Evolutionary conservation across 2,888 invertebrate species (phyloP).

Genomic region (Ochlodes sylvanus): DNA sequence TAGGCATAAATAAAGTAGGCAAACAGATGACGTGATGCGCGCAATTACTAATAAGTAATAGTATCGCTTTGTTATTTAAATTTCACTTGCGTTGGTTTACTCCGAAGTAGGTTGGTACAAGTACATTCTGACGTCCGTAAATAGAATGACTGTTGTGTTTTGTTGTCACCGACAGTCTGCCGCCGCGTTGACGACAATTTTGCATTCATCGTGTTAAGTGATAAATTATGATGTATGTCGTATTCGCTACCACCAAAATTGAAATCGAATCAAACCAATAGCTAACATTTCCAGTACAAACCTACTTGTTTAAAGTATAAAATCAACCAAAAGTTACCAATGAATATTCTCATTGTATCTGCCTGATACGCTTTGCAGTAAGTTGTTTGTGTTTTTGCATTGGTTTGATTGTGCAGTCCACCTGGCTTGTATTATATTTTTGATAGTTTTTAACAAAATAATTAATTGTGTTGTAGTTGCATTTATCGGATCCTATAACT

Average conservation of each 20-base stretch:
- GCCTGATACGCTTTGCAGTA: too few species aligned
- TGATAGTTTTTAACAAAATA: too few species aligned
- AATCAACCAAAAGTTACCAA: too few species aligned
- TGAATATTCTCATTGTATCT: too few species aligned
- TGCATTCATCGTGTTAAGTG: background rate
- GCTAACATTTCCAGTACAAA: background rate
- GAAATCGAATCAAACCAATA: background rate
- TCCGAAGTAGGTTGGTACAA: conserved; percentile 9
- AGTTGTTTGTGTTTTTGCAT: too few species aligned
- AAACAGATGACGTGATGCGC: background rate
- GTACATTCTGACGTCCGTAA: conserved; percentile 8
- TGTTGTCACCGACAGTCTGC: background rate
- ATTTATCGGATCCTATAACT: background rate
- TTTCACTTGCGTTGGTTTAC: conserved; percentile 7
- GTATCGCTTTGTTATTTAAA: conserved; percentile 27
- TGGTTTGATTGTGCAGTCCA: too few species aligned
- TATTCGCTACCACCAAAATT: background rate
- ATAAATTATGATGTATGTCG: conserved; percentile 6
- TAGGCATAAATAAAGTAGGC: too few species aligned
- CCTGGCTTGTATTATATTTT: too few species aligned
- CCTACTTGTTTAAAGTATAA: too few species aligned
- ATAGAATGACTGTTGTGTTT: background rate
- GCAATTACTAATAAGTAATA: conserved; percentile 6
- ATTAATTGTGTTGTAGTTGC: too few species aligned
- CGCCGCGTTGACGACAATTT: background rate